Base-by-base conservation (phyloP, 2,888 invertebrate genomes). In the Calameuta pallipes region DNA sequence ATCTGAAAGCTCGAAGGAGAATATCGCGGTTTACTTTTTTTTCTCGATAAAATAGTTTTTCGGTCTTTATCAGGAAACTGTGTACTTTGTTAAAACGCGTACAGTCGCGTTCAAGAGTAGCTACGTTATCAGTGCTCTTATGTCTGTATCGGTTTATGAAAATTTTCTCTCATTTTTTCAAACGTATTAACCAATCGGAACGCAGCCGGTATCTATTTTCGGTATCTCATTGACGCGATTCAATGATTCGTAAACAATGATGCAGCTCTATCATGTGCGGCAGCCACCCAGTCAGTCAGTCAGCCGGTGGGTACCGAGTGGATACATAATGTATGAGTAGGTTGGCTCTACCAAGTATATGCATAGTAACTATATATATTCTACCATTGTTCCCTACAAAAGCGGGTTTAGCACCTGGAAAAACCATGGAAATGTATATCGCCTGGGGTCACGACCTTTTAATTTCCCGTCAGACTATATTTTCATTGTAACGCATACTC, bases 191-290 rank as follows among this genome's bases (percentile, higher is more conserved):
- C 15, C 56, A 56, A 56, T 56, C 56, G 41, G 6, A 23, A 41
- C 23, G 15, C 23, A 2, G 23, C 23, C 23, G 9, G 9, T 23
- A 56, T 6, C 23, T 23, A 56, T 56, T 15, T 9, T 56, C 56
- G 56, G 2, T 9, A 23, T 56, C 23, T 23, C 56, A 56, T 56
- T 56, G 56, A 23, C 71, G 71, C 37, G 69, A 76, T 73, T 73
- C 86, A 86, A 87, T 87, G 89, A 87, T 87, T 88, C 85, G 87
- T 85, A 86, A 89, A 89, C 87, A 88, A 87, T 86, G 87, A 88
- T 87, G 86, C 82, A 79, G 84, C 83, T 85, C 83, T 83, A 84
- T 87, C 83, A 83, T 78, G 79, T 77, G 37, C 82, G 76, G 78
- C 78, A 79, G 41, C 41, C 23, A 56, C 9, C 23, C 41, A 56